Conservation (phyloP, 2,888 invertebrate species). For the Leptodirus hochenwartii region DNA sequence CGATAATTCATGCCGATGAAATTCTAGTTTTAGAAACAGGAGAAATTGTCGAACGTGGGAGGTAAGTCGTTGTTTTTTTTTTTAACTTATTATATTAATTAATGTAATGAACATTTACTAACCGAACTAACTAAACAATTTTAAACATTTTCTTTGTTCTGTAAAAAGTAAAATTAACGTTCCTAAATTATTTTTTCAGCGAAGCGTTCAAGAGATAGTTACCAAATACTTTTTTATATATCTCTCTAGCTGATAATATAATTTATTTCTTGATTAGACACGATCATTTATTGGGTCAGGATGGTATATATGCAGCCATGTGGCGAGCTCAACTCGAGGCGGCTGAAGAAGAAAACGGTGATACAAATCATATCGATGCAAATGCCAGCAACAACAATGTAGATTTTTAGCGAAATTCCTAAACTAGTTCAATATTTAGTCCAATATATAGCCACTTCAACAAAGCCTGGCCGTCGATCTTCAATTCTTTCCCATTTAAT, state of each 20-base stretch:
- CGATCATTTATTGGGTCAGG: slow-evolving; percentile 44
- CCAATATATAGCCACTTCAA: too few relatives aligned
- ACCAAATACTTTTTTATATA: too few relatives aligned
- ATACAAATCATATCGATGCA: too few relatives aligned
- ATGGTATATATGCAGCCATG: slow-evolving; percentile 76
- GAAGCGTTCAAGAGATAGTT: slow-evolving; percentile 1
- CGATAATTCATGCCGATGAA: slow-evolving; percentile 86
- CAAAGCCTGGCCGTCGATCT: too few relatives aligned
- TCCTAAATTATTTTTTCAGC: slow-evolving; percentile 9
- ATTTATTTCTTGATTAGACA: slow-evolving; percentile 46
- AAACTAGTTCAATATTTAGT: too few relatives aligned
- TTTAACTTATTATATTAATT: slow-evolving; percentile 2
- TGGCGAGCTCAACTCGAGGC: slow-evolving; percentile 88
- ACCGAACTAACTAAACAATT: background rate
- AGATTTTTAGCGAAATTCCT: too few relatives aligned
- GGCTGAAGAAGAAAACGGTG: too few relatives aligned
- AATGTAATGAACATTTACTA: background rate
- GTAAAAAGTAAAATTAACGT: slow-evolving; percentile 7
- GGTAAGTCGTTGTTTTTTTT: slow-evolving; percentile 17
- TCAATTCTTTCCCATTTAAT: too few relatives aligned
- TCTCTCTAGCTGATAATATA: slow-evolving; percentile 4
- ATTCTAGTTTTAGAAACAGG: slow-evolving; percentile 88
- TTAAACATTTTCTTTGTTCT: slow-evolving; percentile 4
- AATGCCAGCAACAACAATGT: too few relatives aligned
- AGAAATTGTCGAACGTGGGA: slow-evolving; percentile 75